Percentiles rank a stretch among this genome's conserved stretches.
phyloP scores from a whole-genome alignment of 1,140 invertebrate species.

The Ceratina calcarata region DNA sequence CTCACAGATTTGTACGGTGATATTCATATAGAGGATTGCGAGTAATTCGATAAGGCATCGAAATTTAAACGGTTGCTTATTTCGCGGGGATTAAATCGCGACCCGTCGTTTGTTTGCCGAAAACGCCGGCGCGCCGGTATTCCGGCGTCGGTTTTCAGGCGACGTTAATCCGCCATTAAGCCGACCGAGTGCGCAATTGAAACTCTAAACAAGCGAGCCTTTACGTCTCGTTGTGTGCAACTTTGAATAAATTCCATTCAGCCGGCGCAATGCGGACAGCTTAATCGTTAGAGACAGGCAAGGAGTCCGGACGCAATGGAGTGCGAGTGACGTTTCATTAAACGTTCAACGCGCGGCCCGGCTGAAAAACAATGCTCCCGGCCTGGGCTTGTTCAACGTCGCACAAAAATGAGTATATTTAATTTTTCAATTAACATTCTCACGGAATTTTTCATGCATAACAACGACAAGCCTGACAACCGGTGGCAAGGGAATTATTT shows the following conservation, averaged over 20 bases:
- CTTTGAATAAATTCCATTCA: slow-evolving; percentile 36
- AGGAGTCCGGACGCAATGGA: slow-evolving; percentile 8
- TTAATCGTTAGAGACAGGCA: slow-evolving; percentile 18
- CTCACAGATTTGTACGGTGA: slow-evolving; percentile 16
- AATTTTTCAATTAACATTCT: slow-evolving; percentile 23
- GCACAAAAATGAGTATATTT: slow-evolving; percentile 15
- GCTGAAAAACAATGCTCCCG: slow-evolving; percentile 26
- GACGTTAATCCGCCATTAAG: background rate
- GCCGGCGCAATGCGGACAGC: background rate
- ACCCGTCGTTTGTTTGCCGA: background rate
- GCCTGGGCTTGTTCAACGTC: background rate
- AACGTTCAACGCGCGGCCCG: slow-evolving; percentile 3
- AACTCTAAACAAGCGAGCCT: slow-evolving; percentile 18
- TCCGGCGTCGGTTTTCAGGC: background rate
- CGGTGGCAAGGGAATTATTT: too few relatives aligned
- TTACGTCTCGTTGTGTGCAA: background rate
- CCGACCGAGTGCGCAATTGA: background rate
- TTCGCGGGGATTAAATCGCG: background rate
- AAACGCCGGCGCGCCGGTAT: background rate
- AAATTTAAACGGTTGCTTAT: slow-evolving; percentile 14
- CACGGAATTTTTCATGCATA: background rate
- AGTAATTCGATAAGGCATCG: slow-evolving; percentile 26
- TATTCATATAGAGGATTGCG: slow-evolving; percentile 8
- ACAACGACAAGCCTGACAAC: background rate
- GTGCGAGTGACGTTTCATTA: slow-evolving; percentile 49